Evolutionary conservation across 1,140 invertebrate species (phyloP).

Genomic region (Ceratitis capitata): DNA sequence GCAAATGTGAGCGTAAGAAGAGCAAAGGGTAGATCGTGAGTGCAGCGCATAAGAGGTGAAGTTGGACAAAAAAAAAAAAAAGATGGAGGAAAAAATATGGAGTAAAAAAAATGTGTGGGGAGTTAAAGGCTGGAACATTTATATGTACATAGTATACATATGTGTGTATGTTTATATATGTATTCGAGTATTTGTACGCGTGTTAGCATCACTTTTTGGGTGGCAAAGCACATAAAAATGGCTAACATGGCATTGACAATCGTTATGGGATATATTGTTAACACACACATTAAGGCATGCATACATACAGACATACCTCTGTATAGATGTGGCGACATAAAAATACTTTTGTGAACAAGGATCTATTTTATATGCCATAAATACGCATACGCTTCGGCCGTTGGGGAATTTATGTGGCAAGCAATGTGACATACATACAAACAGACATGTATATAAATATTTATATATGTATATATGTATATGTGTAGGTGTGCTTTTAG

Average conservation of each 20-base stretch:
- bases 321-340: neutral
- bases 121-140: neutral
- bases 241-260: constrained; percentile 21
- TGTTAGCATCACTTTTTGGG: neutral
- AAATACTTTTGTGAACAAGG: constrained; percentile 15
- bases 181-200: neutral
- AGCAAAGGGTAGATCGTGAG: neutral
- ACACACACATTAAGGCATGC: neutral
- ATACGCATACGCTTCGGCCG: neutral
- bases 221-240: neutral
- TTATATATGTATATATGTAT: neutral
- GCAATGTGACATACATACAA: neutral
- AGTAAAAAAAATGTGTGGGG: neutral
- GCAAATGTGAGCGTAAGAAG: neutral
- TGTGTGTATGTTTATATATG: neutral
- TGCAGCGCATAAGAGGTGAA: neutral
- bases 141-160: neutral
- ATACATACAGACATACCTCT: no score
- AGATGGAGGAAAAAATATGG: no score
- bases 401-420: neutral
- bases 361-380: neutral
- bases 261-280: neutral
- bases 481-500: neutral
- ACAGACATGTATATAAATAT: neutral
- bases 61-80: neutral